Evolutionary conservation across 2,113 vertebrate species (phyloP), one percentile per base, ranked within the genome.

Genomic region (Scatophagus argus): DNA sequence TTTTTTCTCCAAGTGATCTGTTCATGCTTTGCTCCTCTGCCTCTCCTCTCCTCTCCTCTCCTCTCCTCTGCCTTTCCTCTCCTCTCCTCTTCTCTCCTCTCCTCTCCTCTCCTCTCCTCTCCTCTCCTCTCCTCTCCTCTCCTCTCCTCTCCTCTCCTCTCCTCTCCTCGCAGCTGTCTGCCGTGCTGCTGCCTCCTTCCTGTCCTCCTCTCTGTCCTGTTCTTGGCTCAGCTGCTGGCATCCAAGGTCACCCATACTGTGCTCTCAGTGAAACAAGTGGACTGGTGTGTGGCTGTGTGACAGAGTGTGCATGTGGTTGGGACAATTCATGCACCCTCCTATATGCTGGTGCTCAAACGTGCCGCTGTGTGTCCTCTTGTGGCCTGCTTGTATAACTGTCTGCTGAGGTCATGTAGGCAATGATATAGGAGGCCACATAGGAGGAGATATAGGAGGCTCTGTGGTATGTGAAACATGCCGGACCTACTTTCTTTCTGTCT

Each of bases 361-460:
- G n/a, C 55, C 36, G 62, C 1, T 27, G 29, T 51, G 60, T 74
- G 80, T 76, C 67, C 73, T 74, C 36, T 27, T n/a, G 19, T 88
- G 77, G 73, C 68, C 78, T 55, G 60, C 39, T 82, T 85, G 61
- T 66, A 6, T 68, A 86, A 82, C 64, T 19, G 52, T 72, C 61
- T 71, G 38, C 65, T 10, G 55, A 61, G 81, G 62, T 71, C 19
- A 47, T 69, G 58, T 60, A 64, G 84, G 54, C 29, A 8, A 14
- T 16, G 54, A 41, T 82, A 77, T 78, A 83, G 77, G 54, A 68
- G 64, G n/a, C 3, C 47, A 41, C 80, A 77, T 78, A 83, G 77
- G 54, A 68, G 64, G n/a, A 2, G 51, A 36, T 78, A 77, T 78
- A 83, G 74, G 41, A 72, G 63, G 13, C 9, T 59, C 12, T 17